Conservation (phyloP, 1,140 invertebrate genomes). For the Dufourea novaeangliae region DNA sequence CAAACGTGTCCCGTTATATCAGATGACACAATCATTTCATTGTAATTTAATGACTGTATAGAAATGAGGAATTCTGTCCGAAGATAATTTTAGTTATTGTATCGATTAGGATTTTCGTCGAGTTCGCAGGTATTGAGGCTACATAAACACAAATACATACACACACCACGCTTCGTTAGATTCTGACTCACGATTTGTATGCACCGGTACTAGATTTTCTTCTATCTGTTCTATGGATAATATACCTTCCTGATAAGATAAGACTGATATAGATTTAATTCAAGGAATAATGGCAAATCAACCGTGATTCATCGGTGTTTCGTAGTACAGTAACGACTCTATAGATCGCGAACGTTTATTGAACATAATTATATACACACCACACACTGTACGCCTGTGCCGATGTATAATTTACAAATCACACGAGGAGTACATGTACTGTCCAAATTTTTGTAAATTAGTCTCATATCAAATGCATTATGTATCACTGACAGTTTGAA, state of each 20-base stretch:
- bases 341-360: too few species aligned
- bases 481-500: background rate
- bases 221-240: background rate
- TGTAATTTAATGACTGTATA: background rate
- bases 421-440: background rate
- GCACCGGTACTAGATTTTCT: background rate
- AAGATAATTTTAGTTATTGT: background rate
- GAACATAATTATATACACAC: background rate
- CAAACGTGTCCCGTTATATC: slow-evolving; percentile 7
- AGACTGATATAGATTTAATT: background rate
- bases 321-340: background rate
- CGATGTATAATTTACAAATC: background rate
- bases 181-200: background rate
- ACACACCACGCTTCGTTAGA: background rate
- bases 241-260: slow-evolving; percentile 34
- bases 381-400: background rate
- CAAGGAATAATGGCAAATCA: background rate
- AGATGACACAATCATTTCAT: background rate
- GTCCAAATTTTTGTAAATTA: background rate
- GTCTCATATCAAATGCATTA: background rate
- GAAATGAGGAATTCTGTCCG: slow-evolving; percentile 10
- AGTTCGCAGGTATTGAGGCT: slow-evolving; percentile 9
- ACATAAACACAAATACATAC: background rate
- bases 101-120: background rate
- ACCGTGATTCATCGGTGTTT: background rate